Evolutionary conservation across 37 sponge, comb jelly and placozoan genomes (phyloP).

Genomic region (Crambe crambe): DNA sequence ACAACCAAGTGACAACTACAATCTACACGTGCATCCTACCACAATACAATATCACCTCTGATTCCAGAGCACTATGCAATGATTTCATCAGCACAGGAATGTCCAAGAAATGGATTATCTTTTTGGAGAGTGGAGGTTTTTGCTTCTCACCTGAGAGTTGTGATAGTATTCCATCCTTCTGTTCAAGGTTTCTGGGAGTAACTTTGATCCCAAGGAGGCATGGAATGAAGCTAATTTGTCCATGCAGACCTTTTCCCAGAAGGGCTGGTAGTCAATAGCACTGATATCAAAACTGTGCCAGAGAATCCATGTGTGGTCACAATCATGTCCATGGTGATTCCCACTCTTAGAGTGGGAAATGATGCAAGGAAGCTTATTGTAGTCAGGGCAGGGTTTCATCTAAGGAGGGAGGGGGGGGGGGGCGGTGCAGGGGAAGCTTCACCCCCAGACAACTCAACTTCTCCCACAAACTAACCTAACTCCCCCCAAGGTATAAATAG

Average conservation of each 20-base stretch:
- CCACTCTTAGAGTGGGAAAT: slow-evolving; percentile 51
- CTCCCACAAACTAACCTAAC: too few relatives aligned
- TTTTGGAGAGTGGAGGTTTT: slow-evolving; percentile 65
- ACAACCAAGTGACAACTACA: too few relatives aligned
- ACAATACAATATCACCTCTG: too few relatives aligned
- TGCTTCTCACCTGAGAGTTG: slow-evolving; percentile 39
- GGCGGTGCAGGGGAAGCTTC: too few relatives aligned
- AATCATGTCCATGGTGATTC: slow-evolving; percentile 65
- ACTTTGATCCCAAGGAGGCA: slow-evolving; percentile 25
- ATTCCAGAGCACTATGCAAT: slow-evolving; percentile 34
- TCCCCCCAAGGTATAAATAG: too few relatives aligned
- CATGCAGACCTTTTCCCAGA: background rate
- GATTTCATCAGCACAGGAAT: slow-evolving; percentile 59
- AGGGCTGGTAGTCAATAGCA: slow-evolving; percentile 28
- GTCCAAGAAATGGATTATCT: slow-evolving; percentile 44
- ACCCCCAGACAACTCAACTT: too few relatives aligned
- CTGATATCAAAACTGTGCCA: slow-evolving; percentile 1
- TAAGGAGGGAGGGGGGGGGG: too few relatives aligned
- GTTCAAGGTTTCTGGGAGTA: background rate
- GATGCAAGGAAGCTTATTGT: too few relatives aligned
- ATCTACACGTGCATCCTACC: too few relatives aligned
- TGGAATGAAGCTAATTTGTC: slow-evolving; percentile 26
- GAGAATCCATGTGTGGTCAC: slow-evolving; percentile 51
- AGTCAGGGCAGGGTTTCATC: too few relatives aligned
- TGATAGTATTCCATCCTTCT: slow-evolving; percentile 29